Percentiles rank a stretch among this genome's conserved stretches.
These are phyloP conservation scores for Arctopsyche grandis DNA, from an alignment of 1,140 invertebrate species.

Conservation along the genomic window DNA sequence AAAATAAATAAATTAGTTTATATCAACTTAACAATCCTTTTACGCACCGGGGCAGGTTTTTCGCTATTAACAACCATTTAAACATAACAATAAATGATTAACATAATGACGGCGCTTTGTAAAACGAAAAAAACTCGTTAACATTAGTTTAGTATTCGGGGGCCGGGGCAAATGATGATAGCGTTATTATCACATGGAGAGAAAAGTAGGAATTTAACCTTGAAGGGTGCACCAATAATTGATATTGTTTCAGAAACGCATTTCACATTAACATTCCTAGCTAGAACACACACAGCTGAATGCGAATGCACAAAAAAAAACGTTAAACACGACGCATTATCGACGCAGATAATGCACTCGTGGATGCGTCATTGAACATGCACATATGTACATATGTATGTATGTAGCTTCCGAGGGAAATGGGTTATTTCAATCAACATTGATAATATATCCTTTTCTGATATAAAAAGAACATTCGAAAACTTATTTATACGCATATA, in stretches of 20 bases:
- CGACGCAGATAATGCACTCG: not conserved
- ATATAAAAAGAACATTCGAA: too few species aligned
- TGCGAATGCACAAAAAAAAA: constrained; percentile 11
- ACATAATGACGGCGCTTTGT: constrained; percentile 24
- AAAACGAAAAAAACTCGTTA: constrained; percentile 34
- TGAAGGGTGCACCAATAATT: constrained; percentile 43
- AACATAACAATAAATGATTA: constrained; percentile 37
- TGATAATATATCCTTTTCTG: too few species aligned
- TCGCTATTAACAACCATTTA: constrained; percentile 13
- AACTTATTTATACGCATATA: too few species aligned
- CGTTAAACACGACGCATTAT: constrained; percentile 3
- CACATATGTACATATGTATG: too few species aligned
- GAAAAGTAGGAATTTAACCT: constrained; percentile 52
- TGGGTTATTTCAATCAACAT: not conserved
- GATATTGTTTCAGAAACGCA: constrained; percentile 50
- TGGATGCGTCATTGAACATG: not conserved
- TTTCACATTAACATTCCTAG: constrained; percentile 51
- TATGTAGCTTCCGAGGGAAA: not conserved
- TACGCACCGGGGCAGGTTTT: not conserved
- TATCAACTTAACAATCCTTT: too few species aligned
- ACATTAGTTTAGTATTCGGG: constrained; percentile 12
- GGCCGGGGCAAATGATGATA: constrained; percentile 1
- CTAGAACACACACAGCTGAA: not conserved
- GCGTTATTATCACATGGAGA: constrained; percentile 34
- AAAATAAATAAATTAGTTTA: too few species aligned